Percentiles rank a stretch among this genome's conserved stretches.
These are phyloP conservation scores for Caenorhabditis japonica DNA, from an alignment of 2,888 invertebrate species.

Conservation along the genomic window DNA sequence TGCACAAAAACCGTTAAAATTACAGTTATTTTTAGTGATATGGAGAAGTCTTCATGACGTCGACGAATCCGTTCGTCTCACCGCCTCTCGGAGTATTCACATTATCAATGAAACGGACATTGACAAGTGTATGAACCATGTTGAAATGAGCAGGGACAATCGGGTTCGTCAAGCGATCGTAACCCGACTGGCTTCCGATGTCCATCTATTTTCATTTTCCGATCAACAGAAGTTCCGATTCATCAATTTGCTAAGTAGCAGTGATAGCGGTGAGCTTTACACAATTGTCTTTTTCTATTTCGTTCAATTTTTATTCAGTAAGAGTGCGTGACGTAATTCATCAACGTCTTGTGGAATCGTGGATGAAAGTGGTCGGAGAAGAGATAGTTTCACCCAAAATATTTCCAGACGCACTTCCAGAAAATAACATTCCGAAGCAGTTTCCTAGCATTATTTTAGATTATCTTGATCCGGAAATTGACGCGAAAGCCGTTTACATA, in stretches of 20 bases:
- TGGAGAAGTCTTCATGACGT: conserved; percentile 41
- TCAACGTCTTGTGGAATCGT: conserved; percentile 37
- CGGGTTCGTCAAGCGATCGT: conserved; percentile 25
- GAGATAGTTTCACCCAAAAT: conserved; percentile 6
- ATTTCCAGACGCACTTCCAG: conserved; percentile 1
- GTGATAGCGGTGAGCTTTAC: conserved; percentile 46
- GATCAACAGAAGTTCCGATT: conserved; percentile 40
- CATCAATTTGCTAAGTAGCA: conserved; percentile 24
- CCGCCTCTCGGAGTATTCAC: conserved; percentile 33
- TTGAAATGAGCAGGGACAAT: conserved; percentile 34
- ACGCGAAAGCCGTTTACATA: conserved; percentile 19
- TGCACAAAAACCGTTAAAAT: no score
- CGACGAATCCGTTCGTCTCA: conserved; percentile 31
- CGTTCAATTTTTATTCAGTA: conserved; percentile 9
- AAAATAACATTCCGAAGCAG: conserved; percentile 6
- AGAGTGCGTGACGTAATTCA: conserved; percentile 33
- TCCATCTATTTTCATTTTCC: conserved; percentile 28
- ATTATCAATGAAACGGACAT: conserved; percentile 24
- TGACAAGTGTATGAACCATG: conserved; percentile 35
- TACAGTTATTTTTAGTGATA: conserved; percentile 26
- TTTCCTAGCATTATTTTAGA: conserved; percentile 43
- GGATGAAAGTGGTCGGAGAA: conserved; percentile 28
- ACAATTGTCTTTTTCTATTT: background rate
- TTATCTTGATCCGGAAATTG: conserved; percentile 27
- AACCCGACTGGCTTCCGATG: conserved; percentile 25